phyloP scores from a whole-genome alignment of 2,797 vertebrate species.

The Phalanger gymnotis region DNA sequence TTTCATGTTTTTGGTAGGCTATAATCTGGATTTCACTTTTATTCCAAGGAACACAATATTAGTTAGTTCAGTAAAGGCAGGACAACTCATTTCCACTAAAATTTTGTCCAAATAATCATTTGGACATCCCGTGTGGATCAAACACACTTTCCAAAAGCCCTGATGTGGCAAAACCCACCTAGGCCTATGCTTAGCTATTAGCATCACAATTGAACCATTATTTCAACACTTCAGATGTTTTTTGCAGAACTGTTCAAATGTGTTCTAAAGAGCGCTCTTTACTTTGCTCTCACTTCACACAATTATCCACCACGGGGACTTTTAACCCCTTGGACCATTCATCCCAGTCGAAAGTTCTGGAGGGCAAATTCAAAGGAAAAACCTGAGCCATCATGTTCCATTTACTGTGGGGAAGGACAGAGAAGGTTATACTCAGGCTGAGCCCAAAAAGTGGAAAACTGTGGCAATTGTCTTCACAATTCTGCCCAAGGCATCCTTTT shows the following conservation, averaged over 20 bases:
- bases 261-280: conserved; percentile 58
- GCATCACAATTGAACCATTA: conserved; percentile 78
- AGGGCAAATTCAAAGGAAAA: conserved; percentile 39
- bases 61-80: neutral
- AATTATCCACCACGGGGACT: conserved; percentile 9
- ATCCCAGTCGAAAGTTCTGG: conserved; percentile 24
- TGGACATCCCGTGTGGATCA: neutral
- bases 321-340: conserved; percentile 19
- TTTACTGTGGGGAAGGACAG: neutral
- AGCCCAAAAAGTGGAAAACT: fast-evolving
- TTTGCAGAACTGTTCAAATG: conserved; percentile 48
- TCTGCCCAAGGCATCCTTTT: fast-evolving
- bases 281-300: conserved; percentile 52
- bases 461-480: neutral
- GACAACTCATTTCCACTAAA: neutral
- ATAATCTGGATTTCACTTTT: neutral
- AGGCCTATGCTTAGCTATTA: conserved; percentile 65
- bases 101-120: neutral
- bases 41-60: fast-evolving
- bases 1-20: neutral
- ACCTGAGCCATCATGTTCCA: conserved; percentile 6
- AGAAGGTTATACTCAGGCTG: neutral
- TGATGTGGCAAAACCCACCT: conserved; percentile 55
- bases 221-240: conserved; percentile 58
- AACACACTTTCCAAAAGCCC: conserved; percentile 64